These are phyloP conservation scores for Staurois parvus DNA, from an alignment of 2,797 vertebrate genomes.

Conservation along the genomic window DNA sequence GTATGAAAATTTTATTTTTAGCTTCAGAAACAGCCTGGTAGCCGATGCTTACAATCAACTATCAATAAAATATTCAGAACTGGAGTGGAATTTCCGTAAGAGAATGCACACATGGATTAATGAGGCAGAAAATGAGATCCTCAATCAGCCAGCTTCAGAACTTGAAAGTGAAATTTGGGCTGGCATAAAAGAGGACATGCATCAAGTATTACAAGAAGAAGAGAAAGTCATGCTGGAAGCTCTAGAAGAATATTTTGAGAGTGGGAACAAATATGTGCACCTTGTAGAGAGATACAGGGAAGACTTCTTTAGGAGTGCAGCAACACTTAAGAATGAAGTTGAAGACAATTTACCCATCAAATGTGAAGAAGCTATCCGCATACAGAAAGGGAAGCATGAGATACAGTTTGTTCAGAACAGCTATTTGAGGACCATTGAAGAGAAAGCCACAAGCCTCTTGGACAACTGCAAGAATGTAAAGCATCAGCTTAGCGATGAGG, in stretches of 20 bases:
- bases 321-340: conserved; percentile 65
- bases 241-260: conserved; percentile 69
- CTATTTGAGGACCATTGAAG: conserved; percentile 64
- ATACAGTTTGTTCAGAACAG: conserved; percentile 35
- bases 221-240: conserved; percentile 66
- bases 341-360: conserved; percentile 65
- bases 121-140: conserved; percentile 64
- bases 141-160: conserved; percentile 33
- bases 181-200: conserved; percentile 65
- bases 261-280: conserved; percentile 65
- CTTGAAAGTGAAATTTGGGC: conserved; percentile 63
- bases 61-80: conserved; percentile 72
- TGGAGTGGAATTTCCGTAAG: conserved; percentile 68
- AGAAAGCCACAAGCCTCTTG: conserved; percentile 68
- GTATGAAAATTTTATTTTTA: conserved; percentile 61
- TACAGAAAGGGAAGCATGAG: conserved; percentile 34
- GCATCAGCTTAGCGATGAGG: conserved; percentile 65
- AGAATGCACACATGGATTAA: conserved; percentile 73
- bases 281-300: conserved; percentile 70
- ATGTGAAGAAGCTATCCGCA: conserved; percentile 62
- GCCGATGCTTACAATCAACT: conserved; percentile 74
- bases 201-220: conserved; percentile 66
- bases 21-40: conserved; percentile 72
- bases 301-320: conserved; percentile 69
- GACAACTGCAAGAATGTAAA: conserved; percentile 69